phyloP scores from a whole-genome alignment of 2,113 vertebrate genomes.

The Helogale parvula region DNA sequence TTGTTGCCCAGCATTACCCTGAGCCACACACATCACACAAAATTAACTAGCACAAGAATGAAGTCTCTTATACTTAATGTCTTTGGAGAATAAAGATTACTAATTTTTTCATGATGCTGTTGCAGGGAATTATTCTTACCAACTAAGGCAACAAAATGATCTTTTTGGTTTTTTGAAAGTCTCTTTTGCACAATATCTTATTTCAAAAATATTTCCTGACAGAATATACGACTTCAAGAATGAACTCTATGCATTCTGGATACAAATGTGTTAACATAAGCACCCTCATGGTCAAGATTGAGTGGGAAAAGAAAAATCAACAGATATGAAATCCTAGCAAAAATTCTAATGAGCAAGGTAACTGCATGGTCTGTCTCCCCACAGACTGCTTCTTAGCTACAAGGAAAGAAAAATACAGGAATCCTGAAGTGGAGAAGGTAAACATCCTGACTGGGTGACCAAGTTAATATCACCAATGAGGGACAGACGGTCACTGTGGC shows the following conservation, averaged over 20 bases:
- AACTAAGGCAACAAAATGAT: neutral
- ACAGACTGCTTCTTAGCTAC: neutral
- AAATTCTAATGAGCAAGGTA: neutral
- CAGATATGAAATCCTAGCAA: neutral
- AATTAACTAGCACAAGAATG: neutral
- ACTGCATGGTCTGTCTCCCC: neutral
- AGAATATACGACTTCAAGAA: neutral
- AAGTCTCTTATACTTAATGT: neutral
- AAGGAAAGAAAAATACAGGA: neutral
- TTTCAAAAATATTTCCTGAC: constrained; percentile 1
- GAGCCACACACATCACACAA: neutral
- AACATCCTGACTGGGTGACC: neutral
- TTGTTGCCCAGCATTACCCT: neutral
- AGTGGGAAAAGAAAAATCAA: neutral
- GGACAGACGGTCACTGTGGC: neutral
- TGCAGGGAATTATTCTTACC: neutral
- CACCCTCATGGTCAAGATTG: neutral
- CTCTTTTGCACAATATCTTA: neutral
- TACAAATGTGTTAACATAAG: neutral
- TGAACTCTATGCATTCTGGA: neutral
- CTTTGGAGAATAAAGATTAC: neutral
- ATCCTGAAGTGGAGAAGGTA: neutral
- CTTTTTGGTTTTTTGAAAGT: neutral
- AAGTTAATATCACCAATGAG: neutral
- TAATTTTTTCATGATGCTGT: constrained; percentile 17